These are phyloP conservation scores for Eumeta japonica DNA, from an alignment of 1,140 invertebrate genomes.

Conservation along the genomic window DNA sequence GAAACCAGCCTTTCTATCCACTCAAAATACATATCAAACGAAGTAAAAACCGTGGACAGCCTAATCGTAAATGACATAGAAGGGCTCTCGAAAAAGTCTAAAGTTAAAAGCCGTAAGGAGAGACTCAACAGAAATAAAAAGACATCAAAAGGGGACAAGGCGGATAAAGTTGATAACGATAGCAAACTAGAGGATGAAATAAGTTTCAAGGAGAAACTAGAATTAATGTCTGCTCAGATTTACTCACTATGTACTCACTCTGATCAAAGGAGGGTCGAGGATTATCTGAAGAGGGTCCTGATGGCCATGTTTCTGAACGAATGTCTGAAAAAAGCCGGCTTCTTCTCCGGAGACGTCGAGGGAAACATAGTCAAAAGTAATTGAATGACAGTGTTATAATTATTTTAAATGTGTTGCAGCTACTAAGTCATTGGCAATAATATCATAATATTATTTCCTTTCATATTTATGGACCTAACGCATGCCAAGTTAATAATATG, in stretches of 20 bases:
- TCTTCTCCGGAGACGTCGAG: constrained; percentile 52
- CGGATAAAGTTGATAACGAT: constrained; percentile 7
- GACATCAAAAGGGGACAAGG: constrained; percentile 30
- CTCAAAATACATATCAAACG: constrained; percentile 37
- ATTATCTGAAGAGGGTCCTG: constrained; percentile 74
- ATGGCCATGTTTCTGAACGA: constrained; percentile 78
- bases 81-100: constrained; percentile 31
- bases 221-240: constrained; percentile 46
- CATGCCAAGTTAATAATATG: no score
- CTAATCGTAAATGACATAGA: constrained; percentile 36
- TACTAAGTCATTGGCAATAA: no score
- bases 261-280: constrained; percentile 62
- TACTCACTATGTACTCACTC: constrained; percentile 72
- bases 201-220: constrained; percentile 29
- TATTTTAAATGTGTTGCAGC: no score
- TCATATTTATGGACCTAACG: no score
- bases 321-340: constrained; percentile 64
- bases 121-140: constrained; percentile 35
- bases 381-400: no score
- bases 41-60: constrained; percentile 35
- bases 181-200: constrained; percentile 27
- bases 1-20: constrained; percentile 56
- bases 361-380: constrained; percentile 25
- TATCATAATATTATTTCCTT: no score
- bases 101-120: constrained; percentile 47